Conservation (phyloP, 2,797 vertebrate species). For the Phalanger gymnotis region DNA sequence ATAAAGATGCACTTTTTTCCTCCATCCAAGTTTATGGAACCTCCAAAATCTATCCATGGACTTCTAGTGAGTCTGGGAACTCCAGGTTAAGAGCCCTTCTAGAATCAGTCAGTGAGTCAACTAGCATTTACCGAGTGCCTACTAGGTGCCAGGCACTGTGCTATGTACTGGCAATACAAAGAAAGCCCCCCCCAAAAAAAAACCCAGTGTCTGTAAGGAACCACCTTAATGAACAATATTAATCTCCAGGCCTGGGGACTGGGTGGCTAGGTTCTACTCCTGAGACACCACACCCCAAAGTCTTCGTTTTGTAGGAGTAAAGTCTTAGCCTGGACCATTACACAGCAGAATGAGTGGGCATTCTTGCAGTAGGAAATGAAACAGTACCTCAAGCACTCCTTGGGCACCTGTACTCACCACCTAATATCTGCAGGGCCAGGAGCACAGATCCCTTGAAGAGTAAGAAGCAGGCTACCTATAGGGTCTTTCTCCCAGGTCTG, state of each 20-base stretch:
- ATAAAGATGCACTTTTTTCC: not conserved
- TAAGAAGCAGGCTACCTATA: not conserved
- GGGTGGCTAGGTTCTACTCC: not conserved
- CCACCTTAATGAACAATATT: not conserved
- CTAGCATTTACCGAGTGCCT: not conserved
- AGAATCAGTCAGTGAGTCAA: not conserved
- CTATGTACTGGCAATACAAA: not conserved
- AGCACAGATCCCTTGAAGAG: fast-evolving
- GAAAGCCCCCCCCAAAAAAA: not conserved
- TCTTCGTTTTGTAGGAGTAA: not conserved
- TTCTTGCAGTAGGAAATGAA: not conserved
- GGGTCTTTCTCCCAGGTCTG: fast-evolving
- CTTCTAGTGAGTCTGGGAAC: not conserved
- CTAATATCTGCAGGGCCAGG: not conserved
- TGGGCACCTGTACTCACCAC: not conserved
- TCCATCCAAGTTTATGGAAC: not conserved
- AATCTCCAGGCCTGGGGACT: not conserved
- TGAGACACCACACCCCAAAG: not conserved
- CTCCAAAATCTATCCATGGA: not conserved
- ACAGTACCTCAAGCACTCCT: not conserved
- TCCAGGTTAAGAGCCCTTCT: not conserved
- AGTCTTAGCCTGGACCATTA: not conserved
- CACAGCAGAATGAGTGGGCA: not conserved
- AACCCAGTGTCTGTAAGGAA: not conserved
- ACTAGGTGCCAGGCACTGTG: not conserved